Evolutionary conservation across 2,888 invertebrate genomes (phyloP).

Genomic region (Drosophila picticornis): DNA sequence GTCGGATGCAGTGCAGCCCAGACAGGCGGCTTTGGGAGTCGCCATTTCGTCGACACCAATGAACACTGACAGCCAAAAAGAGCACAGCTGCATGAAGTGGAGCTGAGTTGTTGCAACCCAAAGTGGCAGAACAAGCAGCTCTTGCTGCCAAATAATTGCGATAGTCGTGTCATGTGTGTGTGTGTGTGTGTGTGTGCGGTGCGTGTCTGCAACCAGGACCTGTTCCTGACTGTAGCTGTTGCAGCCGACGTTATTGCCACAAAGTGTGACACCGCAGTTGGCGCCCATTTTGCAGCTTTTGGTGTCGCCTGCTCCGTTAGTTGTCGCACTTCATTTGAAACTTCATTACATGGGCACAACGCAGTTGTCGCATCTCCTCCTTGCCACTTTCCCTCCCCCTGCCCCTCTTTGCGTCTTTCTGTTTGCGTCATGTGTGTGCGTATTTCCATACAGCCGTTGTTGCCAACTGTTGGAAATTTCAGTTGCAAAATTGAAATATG

Average conservation of each 20-base stretch:
- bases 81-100: conserved; percentile 15
- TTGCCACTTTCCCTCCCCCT: neutral
- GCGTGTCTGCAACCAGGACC: neutral
- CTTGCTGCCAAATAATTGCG: conserved; percentile 76
- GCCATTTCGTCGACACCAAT: conserved; percentile 35
- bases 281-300: conserved; percentile 48
- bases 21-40: conserved; percentile 17
- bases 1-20: conserved; percentile 26
- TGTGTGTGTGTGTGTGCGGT: conserved; percentile 32
- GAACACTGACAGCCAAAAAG: conserved; percentile 43
- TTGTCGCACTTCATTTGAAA: conserved; percentile 81
- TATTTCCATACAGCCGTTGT: conserved; percentile 49
- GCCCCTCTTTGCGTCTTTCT: neutral
- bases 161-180: conserved; percentile 48
- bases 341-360: conserved; percentile 70
- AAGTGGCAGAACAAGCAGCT: conserved; percentile 37
- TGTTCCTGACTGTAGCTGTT: conserved; percentile 12
- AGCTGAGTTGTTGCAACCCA: conserved; percentile 13
- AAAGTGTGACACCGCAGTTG: conserved; percentile 76
- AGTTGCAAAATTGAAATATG: conserved; percentile 72
- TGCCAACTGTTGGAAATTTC: conserved; percentile 48
- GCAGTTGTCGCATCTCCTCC: conserved; percentile 23
- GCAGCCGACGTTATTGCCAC: conserved; percentile 71
- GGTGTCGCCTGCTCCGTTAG: conserved; percentile 62
- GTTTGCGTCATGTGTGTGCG: conserved; percentile 11